Base-by-base conservation (phyloP, 1,140 invertebrate genomes). In the Drosophila yakuba region DNA sequence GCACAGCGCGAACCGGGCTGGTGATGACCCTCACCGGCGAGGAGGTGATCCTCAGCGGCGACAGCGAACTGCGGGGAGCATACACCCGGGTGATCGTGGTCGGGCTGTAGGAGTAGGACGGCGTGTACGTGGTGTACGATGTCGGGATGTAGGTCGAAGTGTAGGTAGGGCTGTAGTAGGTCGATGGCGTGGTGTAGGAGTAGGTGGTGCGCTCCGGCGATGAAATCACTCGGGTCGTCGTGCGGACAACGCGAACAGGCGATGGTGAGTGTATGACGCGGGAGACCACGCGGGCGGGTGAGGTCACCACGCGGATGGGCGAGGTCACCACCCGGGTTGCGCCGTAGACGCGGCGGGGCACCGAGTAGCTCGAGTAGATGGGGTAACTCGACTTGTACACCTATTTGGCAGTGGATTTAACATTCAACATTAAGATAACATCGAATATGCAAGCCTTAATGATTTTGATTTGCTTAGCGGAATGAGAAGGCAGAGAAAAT, bases 11-110 rank as follows among this genome's bases (percentile, higher is more conserved):
- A 69, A 94, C 63, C 93, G 71, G 94, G 92, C 74, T 78, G 60
- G 69, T 83, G 6, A 94, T 93, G 64, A 95, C 93, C 69, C 95
- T 94, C 39, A 94, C 50, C 93, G 72, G 94, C 92, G 76, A 91
- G 71, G 85, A 75, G 36, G 94, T 93, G 64, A 95, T 93, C 69
- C 95, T 94, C 75, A 94, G 93, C 39, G 95, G 94, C 69, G 94
- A 94, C 57, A 80, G 63, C 14, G 91, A 90, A 17, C 84, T 73
- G 25, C 69, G 74, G 69, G 82, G 82, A 17, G 81, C 81, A 68
- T 90, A 91, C 15, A 90, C 80, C 38, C 90, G 90, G 56, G 90
- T 79, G 55, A 91, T 52, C 58, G 81, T 88, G 78, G 85, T 85
- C 12, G 90, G 90, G 52, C 78, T 90, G 68, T 91, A 91, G 55